phyloP scores from a whole-genome alignment of 2,113 vertebrate species.

The Xyrauchen texanus region DNA sequence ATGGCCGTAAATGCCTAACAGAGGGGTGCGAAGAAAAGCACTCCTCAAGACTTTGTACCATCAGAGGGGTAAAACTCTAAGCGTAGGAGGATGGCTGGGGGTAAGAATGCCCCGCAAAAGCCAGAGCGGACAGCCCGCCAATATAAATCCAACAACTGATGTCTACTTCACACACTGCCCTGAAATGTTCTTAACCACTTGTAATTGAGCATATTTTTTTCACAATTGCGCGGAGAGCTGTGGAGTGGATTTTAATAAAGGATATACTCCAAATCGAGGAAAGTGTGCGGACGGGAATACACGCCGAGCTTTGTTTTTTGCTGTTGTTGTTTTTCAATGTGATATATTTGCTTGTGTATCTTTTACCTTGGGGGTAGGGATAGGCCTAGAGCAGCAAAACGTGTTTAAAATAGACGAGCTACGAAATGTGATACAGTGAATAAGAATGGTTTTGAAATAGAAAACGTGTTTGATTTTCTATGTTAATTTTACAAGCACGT shows the following conservation, averaged over 20 bases:
- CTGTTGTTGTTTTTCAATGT: neutral
- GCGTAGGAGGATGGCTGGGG: conserved; percentile 92
- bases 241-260: conserved; percentile 4
- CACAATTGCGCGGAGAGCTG: neutral
- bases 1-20: conserved; percentile 73
- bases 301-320: neutral
- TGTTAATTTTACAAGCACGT: neutral
- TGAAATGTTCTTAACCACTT: conserved; percentile 14
- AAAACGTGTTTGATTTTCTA: neutral
- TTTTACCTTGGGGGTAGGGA: too few species aligned
- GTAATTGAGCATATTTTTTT: neutral
- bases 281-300: conserved; percentile 16
- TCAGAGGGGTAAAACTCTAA: conserved; percentile 71
- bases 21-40: conserved; percentile 90
- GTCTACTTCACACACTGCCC: conserved; percentile 34
- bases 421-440: too few species aligned
- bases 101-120: conserved; percentile 84
- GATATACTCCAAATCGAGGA: conserved; percentile 5
- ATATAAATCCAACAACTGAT: conserved; percentile 76
- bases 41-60: conserved; percentile 78
- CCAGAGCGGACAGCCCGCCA: conserved; percentile 62
- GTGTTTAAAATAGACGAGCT: too few species aligned
- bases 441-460: too few species aligned
- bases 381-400: too few species aligned
- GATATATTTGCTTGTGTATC: neutral